phyloP scores from a whole-genome alignment of 2,113 vertebrate species.

The Sprattus sprattus region DNA sequence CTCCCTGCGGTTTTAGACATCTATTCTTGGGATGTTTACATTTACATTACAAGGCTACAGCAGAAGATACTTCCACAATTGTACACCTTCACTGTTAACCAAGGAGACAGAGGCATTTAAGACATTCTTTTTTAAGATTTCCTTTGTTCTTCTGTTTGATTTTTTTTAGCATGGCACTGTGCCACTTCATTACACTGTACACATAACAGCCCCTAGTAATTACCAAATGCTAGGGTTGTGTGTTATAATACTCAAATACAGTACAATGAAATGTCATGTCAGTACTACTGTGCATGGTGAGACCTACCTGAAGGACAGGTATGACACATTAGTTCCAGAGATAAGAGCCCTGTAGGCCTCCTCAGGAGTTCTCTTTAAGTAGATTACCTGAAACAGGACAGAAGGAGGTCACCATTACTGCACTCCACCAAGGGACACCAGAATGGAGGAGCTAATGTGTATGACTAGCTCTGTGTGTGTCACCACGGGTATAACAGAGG shows the following conservation, averaged over 20 bases:
- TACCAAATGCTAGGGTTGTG: too few species aligned
- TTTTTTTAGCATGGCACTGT: too few species aligned
- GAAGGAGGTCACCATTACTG: background rate
- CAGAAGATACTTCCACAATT: background rate
- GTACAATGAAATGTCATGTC: too few species aligned
- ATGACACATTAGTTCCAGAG: slow-evolving; percentile 80
- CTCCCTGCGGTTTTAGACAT: background rate
- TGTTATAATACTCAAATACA: too few species aligned
- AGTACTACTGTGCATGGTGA: background rate
- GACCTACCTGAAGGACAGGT: slow-evolving; percentile 87
- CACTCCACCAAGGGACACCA: background rate
- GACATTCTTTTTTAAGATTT: too few species aligned
- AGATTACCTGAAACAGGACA: slow-evolving; percentile 77
- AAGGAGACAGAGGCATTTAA: background rate
- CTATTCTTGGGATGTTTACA: background rate
- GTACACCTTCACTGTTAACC: background rate
- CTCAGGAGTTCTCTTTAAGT: slow-evolving; percentile 90
- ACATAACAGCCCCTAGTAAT: too few species aligned
- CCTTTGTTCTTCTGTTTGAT: too few species aligned
- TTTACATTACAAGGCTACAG: background rate
- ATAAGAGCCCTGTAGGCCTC: slow-evolving; percentile 82
- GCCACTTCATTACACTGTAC: too few species aligned
- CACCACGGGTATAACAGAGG: background rate
- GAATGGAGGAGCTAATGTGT: background rate
- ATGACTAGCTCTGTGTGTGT: background rate